phyloP scores from a whole-genome alignment of 2,113 vertebrate genomes.

The Myiagra hebetior region DNA sequence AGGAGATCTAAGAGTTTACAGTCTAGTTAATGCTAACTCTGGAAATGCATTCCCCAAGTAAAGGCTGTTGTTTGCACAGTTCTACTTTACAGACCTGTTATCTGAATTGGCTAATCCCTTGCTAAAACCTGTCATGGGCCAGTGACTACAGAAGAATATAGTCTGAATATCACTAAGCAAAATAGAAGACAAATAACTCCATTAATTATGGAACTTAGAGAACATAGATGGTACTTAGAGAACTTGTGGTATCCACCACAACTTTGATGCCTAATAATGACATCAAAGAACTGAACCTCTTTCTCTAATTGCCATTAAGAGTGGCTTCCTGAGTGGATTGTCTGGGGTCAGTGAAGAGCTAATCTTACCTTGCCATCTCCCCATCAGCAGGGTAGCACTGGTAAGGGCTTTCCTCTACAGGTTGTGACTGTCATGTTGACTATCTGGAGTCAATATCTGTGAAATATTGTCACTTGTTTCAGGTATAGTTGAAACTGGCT shows the following conservation, averaged over 20 bases:
- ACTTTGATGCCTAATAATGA: not conserved
- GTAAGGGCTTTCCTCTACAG: not conserved
- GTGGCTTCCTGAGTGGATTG: not conserved
- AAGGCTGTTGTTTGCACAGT: not conserved
- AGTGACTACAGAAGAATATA: not conserved
- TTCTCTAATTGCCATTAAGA: not conserved
- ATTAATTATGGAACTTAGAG: not conserved
- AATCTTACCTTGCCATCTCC: not conserved
- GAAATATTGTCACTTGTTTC: not conserved
- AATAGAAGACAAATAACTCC: not conserved
- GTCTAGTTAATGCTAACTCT: not conserved
- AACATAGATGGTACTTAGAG: not conserved
- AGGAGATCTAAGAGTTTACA: not conserved
- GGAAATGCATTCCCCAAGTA: not conserved
- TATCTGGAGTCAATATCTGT: not conserved
- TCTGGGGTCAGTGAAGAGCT: not conserved
- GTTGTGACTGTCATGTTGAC: not conserved
- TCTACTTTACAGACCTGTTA: not conserved
- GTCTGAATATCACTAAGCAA: not conserved
- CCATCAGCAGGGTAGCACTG: not conserved
- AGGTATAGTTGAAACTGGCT: not conserved
- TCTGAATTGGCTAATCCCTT: not conserved
- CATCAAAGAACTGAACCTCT: not conserved
- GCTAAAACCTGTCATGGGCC: not conserved
- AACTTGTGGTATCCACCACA: not conserved